A percentile compares a stretch with the other conserved stretches of the same genome.
Conservation (phyloP, 2,888 invertebrate species). For the Kryphioiulus occultus region DNA sequence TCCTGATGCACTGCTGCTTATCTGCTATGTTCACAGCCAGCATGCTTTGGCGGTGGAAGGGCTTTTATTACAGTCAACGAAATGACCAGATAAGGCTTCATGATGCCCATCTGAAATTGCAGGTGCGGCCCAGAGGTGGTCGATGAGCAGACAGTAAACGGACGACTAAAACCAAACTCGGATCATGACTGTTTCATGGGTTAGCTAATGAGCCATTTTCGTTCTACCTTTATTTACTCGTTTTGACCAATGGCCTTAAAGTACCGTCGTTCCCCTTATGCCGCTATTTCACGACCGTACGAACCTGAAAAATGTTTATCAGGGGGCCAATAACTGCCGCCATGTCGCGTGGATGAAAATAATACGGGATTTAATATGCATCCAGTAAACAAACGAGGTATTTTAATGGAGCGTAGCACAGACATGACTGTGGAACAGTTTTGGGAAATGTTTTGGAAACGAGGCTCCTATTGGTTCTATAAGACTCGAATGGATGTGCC, state of each 20-base stretch:
- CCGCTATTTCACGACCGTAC: background rate
- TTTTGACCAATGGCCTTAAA: background rate
- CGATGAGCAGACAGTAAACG: background rate
- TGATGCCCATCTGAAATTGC: background rate
- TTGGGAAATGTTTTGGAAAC: no score
- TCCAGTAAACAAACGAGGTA: background rate
- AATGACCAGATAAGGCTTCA: background rate
- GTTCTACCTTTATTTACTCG: constrained; percentile 26
- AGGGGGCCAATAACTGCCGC: background rate
- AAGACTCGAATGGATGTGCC: no score
- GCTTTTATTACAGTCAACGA: background rate
- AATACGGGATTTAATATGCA: background rate
- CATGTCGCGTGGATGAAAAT: background rate
- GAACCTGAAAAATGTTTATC: background rate
- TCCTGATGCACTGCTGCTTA: constrained; percentile 35
- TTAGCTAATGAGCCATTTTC: constrained; percentile 26
- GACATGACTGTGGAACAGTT: background rate
- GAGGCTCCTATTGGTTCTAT: no score
- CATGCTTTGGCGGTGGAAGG: background rate
- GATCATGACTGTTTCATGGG: constrained; percentile 31
- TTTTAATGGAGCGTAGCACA: background rate
- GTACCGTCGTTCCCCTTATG: no score
- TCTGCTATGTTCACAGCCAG: constrained; percentile 20
- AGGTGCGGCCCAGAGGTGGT: constrained; percentile 21
- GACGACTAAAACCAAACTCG: background rate